Conservation (phyloP, 2,888 invertebrate species). For the Chymomyza amoena region DNA sequence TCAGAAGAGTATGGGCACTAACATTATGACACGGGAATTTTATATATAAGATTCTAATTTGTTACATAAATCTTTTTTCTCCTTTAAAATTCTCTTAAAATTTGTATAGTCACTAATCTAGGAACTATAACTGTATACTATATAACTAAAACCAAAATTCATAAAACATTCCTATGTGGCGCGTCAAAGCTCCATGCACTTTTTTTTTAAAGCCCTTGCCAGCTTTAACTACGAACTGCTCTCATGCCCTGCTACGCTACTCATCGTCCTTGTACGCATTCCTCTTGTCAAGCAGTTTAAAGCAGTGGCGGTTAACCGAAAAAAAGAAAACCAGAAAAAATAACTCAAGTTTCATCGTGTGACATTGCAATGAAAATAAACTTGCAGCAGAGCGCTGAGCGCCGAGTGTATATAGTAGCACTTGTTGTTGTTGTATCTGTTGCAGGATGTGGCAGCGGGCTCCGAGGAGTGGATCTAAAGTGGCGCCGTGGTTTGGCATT, state of each 20-base stretch:
- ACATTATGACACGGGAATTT: no score
- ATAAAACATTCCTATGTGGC: no score
- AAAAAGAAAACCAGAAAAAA: conserved; percentile 10
- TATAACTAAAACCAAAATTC: no score
- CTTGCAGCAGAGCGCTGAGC: conserved; percentile 7
- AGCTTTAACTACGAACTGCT: neutral
- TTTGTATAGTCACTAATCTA: no score
- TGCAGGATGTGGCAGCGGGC: no score
- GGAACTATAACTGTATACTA: no score
- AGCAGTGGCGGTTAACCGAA: neutral
- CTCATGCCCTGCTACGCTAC: neutral
- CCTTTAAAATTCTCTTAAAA: no score
- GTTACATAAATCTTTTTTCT: no score
- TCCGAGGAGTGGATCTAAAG: neutral
- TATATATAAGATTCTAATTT: no score
- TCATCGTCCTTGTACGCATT: neutral
- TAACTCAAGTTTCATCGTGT: conserved; percentile 23
- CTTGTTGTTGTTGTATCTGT: conserved; percentile 3
- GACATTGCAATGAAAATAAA: conserved; percentile 54
- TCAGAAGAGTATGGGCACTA: no score
- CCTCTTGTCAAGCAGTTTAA: neutral
- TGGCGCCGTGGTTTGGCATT: neutral
- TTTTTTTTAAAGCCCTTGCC: neutral
- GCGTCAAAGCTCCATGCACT: no score
- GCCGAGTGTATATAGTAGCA: neutral